phyloP scores from a whole-genome alignment of 2,113 vertebrate species.

The Phylloscopus trochilus region DNA sequence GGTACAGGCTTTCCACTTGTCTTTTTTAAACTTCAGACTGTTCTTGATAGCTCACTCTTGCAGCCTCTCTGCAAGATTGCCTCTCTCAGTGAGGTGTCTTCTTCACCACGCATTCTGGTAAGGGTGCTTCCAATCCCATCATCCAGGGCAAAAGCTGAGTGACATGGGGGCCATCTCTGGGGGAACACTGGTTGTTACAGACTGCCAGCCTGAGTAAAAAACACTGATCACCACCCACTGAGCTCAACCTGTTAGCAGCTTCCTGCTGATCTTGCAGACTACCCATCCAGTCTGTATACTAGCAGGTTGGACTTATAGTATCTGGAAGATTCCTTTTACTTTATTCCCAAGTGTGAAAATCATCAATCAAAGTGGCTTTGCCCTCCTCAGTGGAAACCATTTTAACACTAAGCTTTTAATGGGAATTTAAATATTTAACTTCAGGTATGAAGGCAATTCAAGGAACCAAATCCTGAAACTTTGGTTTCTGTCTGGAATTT shows the following conservation, averaged over 20 bases:
- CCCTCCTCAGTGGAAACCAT: background rate
- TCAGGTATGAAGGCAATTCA: background rate
- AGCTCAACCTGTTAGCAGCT: background rate
- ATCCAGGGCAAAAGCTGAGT: background rate
- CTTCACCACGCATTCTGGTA: background rate
- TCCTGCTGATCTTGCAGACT: background rate
- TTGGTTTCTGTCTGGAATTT: background rate
- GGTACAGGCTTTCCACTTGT: background rate
- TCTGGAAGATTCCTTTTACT: background rate
- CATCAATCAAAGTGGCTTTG: background rate
- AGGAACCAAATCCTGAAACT: background rate
- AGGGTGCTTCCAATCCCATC: background rate
- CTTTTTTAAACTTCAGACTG: background rate
- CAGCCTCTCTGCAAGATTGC: background rate
- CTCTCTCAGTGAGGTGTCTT: accelerated
- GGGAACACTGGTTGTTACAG: background rate
- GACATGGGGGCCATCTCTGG: accelerated
- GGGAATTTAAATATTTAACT: background rate
- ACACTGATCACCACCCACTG: background rate
- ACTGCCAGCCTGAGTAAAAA: background rate
- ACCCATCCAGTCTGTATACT: background rate
- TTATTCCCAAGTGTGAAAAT: background rate
- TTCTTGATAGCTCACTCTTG: background rate
- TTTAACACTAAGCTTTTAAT: background rate
- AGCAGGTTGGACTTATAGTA: background rate